Base-by-base conservation (phyloP, 2,888 invertebrate genomes). In the Dolichopus griseipennis region DNA sequence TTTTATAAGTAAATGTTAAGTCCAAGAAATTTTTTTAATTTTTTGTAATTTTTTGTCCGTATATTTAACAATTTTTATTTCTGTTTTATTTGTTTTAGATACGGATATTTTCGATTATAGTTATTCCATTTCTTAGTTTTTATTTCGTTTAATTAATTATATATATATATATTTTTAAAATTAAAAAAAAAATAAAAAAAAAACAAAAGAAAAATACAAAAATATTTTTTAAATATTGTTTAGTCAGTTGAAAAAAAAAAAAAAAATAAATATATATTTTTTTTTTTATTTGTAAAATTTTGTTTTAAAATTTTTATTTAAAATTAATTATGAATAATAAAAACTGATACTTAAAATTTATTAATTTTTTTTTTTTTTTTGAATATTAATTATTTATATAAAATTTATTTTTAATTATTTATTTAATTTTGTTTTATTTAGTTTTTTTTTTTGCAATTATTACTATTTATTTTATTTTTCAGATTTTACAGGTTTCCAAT, bases 261-360 rank as follows among this genome's bases (percentile, higher is more conserved):
- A n/a, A n/a, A n/a, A n/a, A n/a, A n/a, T n/a, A n/a, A n/a, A n/a
- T n/a, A n/a, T n/a, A n/a, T 52, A 18, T 37, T 37, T 52, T 52
- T 52, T 52, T 37, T 52, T 52, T 52, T 52, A 52, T 52, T 52
- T 52, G 52, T 52, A 52, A 52, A 52, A 52, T 52, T 52, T 52
- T 52, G 52, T 52, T 52, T 52, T 18, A 52, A 52, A 52, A 52
- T 27, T 52, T 52, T 52, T 52, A 52, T 52, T 52, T 52, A 52
- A 52, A 52, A 18, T 52, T 52, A 52, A 18, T 52, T n/a, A n/a
- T 52, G 52, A 52, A 12, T 52, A 52, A 52, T 52, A 52, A 52
- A 52, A 52, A 52, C 15, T 15, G 52, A 52, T 52, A 52, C 52
- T 52, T 52, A 52, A 52, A 52, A 52, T 15, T 52, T 52, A 12